These are phyloP conservation scores for Percina caprodes DNA, from an alignment of 2,113 vertebrate genomes.

Conservation along the genomic window DNA sequence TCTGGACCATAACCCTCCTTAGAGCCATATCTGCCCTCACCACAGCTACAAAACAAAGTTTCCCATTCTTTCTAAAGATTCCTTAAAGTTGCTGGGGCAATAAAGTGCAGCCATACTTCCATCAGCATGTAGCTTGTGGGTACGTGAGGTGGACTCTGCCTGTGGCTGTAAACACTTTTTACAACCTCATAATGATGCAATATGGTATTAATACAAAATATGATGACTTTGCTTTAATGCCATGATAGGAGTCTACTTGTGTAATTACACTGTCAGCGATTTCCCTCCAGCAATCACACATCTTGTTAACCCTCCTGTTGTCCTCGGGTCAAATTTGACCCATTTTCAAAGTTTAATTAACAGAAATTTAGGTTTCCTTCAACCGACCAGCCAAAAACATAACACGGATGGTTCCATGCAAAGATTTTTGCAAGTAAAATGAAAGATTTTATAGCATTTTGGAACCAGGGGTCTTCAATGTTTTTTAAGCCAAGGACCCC, in stretches of 20 bases:
- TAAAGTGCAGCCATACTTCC: background rate
- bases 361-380: too few species aligned
- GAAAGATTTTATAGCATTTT: too few species aligned
- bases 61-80: slow-evolving; percentile 18
- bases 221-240: background rate
- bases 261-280: background rate
- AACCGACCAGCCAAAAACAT: too few species aligned
- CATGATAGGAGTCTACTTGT: background rate
- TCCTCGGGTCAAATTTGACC: too few species aligned
- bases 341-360: too few species aligned
- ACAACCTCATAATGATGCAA: background rate
- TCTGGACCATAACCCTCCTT: background rate
- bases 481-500: too few species aligned
- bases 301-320: background rate
- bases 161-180: background rate
- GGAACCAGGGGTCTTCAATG: too few species aligned
- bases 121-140: background rate
- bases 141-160: background rate
- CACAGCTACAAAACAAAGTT: background rate
- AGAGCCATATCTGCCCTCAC: background rate
- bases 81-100: background rate
- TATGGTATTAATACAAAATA: background rate
- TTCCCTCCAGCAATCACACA: background rate
- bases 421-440: too few species aligned
- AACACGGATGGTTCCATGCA: too few species aligned